Conservation (phyloP, 2,113 vertebrate genomes). For the Ctenomys sociabilis region DNA sequence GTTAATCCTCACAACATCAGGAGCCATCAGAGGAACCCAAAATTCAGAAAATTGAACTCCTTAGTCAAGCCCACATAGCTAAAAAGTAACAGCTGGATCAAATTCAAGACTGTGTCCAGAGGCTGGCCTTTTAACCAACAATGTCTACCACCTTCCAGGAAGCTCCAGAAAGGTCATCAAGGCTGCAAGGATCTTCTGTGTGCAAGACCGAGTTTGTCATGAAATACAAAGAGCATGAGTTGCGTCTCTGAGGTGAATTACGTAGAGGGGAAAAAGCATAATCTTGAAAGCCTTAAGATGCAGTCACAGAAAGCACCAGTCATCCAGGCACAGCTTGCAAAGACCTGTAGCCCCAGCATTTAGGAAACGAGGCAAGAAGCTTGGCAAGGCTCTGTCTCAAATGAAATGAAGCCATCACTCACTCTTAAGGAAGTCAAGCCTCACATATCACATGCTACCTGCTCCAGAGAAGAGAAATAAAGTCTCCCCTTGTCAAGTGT, state of each 20-base stretch:
- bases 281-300: neutral
- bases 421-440: neutral
- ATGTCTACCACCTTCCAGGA: neutral
- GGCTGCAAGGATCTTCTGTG: neutral
- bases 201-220: neutral
- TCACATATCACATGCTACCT: neutral
- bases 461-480: neutral
- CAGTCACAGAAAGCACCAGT: neutral
- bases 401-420: neutral
- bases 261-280: neutral
- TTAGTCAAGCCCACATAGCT: neutral
- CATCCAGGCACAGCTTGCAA: neutral
- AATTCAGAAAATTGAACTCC: neutral
- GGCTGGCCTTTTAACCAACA: neutral
- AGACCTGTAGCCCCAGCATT: neutral
- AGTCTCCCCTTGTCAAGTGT: neutral
- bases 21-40: neutral
- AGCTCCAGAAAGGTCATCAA: neutral
- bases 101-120: neutral
- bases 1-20: neutral
- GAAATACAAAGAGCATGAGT: constrained; percentile 44
- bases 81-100: neutral
- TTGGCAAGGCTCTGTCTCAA: neutral
- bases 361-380: neutral
- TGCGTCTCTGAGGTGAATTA: neutral